These are phyloP conservation scores for Leptinotarsa undecemlineata DNA, from an alignment of 1,140 invertebrate species.

Conservation along the genomic window DNA sequence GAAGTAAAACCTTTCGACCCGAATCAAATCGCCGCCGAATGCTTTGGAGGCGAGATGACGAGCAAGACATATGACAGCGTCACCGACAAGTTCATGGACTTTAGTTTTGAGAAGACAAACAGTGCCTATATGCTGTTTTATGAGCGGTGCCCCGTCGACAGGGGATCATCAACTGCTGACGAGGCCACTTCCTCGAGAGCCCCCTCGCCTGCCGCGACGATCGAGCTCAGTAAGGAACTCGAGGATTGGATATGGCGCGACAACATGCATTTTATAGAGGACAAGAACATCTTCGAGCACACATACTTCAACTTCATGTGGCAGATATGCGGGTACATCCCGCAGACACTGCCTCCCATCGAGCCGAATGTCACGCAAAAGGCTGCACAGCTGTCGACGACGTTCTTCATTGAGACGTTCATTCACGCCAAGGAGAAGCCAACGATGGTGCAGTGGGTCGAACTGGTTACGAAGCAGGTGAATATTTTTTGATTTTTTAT, in stretches of 20 bases:
- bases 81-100: slow-evolving; percentile 96
- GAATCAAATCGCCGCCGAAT: slow-evolving; percentile 89
- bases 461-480: slow-evolving; percentile 85
- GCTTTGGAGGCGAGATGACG: slow-evolving; percentile 96
- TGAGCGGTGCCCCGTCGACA: slow-evolving; percentile 68
- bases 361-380: slow-evolving; percentile 80
- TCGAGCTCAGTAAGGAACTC: slow-evolving; percentile 76
- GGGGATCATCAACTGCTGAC: slow-evolving; percentile 53
- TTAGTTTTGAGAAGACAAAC: slow-evolving; percentile 96
- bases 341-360: slow-evolving; percentile 80
- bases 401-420: slow-evolving; percentile 94
- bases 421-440: slow-evolving; percentile 97
- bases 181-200: slow-evolving; percentile 47
- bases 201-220: slow-evolving; percentile 47
- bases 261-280: slow-evolving; percentile 92
- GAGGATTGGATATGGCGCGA: slow-evolving; percentile 95
- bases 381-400: slow-evolving; percentile 85
- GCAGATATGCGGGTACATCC: slow-evolving; percentile 92
- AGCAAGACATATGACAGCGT: slow-evolving; percentile 96
- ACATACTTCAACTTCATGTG: slow-evolving; percentile 97
- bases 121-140: slow-evolving; percentile 98
- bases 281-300: slow-evolving; percentile 95
- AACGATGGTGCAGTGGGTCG: slow-evolving; percentile 96
- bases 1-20: slow-evolving; percentile 96
- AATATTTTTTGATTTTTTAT: too few relatives aligned